These are phyloP conservation scores for Solea solea DNA, from an alignment of 2,113 vertebrate species.

Conservation along the genomic window DNA sequence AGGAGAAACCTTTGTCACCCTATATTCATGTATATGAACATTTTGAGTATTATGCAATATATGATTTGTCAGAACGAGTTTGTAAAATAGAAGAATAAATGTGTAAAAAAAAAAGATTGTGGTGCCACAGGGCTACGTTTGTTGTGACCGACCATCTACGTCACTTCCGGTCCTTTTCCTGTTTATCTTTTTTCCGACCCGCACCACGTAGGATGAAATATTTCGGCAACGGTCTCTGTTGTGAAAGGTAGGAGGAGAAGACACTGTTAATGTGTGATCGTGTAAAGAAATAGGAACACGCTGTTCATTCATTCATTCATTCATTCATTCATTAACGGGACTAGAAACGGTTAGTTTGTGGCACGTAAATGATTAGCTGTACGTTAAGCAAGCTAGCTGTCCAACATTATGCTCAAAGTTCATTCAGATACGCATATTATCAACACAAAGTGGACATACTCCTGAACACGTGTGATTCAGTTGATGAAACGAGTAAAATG, in stretches of 20 bases:
- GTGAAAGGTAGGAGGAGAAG: slow-evolving; percentile 37
- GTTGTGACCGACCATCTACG: neutral
- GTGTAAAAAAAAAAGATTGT: too few species aligned
- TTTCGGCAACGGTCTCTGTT: neutral
- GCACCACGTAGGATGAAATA: slow-evolving; percentile 29
- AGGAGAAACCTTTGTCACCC: too few species aligned
- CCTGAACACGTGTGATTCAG: too few species aligned
- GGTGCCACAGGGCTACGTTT: too few species aligned
- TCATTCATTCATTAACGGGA: neutral
- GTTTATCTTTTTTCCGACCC: slow-evolving; percentile 38
- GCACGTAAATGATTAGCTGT: neutral
- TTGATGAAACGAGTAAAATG: too few species aligned
- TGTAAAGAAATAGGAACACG: neutral
- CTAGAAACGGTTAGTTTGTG: neutral
- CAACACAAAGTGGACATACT: neutral
- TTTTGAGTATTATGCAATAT: too few species aligned
- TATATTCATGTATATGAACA: too few species aligned
- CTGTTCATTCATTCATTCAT: too few species aligned
- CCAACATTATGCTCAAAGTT: neutral
- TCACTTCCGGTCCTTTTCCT: slow-evolving; percentile 63
- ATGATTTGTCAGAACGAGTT: too few species aligned
- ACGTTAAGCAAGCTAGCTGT: neutral
- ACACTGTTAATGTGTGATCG: neutral
- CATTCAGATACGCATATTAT: neutral
- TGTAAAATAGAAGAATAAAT: too few species aligned